Base-by-base conservation (phyloP, 2,888 invertebrate species). In the Troilus luridus region DNA sequence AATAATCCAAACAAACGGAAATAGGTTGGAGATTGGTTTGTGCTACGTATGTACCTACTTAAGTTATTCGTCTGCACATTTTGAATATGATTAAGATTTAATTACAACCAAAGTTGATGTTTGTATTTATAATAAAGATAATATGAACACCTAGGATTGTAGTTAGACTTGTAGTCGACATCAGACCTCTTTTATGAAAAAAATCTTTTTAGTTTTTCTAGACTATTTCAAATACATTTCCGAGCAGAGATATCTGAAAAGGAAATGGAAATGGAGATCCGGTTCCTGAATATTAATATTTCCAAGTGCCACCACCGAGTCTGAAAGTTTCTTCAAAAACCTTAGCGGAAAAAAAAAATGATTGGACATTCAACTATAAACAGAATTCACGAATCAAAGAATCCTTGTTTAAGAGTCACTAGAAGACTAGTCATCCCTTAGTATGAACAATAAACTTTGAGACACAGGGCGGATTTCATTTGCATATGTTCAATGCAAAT, bases 401-500 rank as follows among this genome's bases (percentile, higher is more conserved):
- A 72, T 77, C 10, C 27, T 14, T 9, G 9, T 17, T 77, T 41
- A 19, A 41, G 8, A 41, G 27, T 77, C n/a, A 41, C 27, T 9
- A 77, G 6, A 72, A 6, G 17, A 27, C 17, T 77, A 3, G 27
- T 5, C 17, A 17, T 41, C 41, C 27, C 27, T 41, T 77, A 41
- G 41, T 41, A 77, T 77, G 72, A 77, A 77, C 72, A 41, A 77
- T 77, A 77, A 77, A 77, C 41, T 41, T 77, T 14, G 17, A 8
- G 72, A 41, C 41, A 77, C 27, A 41, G 72, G 17, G 17, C 27
- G 41, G 72, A 77, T 77, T 77, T 77, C 27, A 77, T 77, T 77
- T 77, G 72, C 72, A 77, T 77, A 77, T 77, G 72, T 77, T 77
- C 41, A 41, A 77, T 77, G 72, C 72, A 77, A 77, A 77, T 77